These are phyloP conservation scores for Apodemia hepburni DNA, from an alignment of 2,888 invertebrate genomes.

Conservation along the genomic window DNA sequence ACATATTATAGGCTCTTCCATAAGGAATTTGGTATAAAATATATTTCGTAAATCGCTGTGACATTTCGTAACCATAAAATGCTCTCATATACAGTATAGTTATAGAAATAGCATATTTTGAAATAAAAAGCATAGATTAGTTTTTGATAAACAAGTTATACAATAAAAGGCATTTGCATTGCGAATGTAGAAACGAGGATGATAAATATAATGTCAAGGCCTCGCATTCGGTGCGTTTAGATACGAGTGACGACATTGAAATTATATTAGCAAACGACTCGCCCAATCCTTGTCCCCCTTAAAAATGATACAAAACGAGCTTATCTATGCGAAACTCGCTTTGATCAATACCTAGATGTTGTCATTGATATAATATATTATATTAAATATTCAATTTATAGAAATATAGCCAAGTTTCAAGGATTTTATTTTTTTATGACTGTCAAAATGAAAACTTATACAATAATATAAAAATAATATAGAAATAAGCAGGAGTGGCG, in stretches of 20 bases:
- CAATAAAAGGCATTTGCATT: slow-evolving; percentile 12
- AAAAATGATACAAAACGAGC: background rate
- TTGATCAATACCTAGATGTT: background rate
- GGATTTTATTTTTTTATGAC: too few species aligned
- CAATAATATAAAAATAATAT: too few species aligned
- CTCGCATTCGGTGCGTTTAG: slow-evolving; percentile 18
- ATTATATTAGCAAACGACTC: background rate
- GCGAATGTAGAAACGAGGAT: slow-evolving; percentile 29
- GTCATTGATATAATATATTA: background rate
- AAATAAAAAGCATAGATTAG: background rate
- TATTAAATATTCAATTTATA: too few species aligned
- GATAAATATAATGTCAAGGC: slow-evolving; percentile 49
- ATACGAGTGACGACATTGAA: background rate
- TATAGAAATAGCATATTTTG: background rate
- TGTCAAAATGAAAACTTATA: too few species aligned
- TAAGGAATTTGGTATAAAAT: too few species aligned
- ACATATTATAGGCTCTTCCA: too few species aligned
- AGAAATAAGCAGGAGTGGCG: too few species aligned
- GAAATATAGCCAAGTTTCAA: too few species aligned
- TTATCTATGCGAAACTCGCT: slow-evolving; percentile 3
- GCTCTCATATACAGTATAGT: background rate
- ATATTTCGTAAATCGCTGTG: too few species aligned
- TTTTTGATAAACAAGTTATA: background rate
- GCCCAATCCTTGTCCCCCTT: slow-evolving; percentile 5
- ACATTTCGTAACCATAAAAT: background rate